Conservation (phyloP, 2,888 invertebrate genomes). For the Ceraclea dissimilis region DNA sequence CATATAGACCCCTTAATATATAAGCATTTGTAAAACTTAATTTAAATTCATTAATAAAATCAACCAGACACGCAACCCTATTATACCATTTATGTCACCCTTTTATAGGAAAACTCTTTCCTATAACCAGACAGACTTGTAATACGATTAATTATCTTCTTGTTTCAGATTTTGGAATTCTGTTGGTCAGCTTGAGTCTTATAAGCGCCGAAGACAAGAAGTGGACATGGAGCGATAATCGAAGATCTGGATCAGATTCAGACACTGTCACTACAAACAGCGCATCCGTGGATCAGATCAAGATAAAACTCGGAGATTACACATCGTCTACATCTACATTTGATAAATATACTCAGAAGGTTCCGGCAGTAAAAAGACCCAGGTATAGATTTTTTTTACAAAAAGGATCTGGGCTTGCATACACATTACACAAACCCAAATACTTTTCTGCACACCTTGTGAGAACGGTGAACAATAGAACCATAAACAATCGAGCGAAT, state of each 20-base stretch:
- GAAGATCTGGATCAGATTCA: conserved; percentile 21
- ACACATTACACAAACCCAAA: background rate
- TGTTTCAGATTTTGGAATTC: background rate
- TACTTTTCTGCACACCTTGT: too few species aligned
- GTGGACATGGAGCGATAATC: conserved; percentile 39
- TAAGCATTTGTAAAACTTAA: too few species aligned
- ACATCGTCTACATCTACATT: conserved; percentile 6
- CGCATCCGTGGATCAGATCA: conserved; percentile 17
- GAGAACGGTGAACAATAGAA: too few species aligned
- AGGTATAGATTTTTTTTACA: too few species aligned
- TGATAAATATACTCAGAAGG: conserved; percentile 16
- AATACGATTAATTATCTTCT: too few species aligned
- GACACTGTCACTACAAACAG: background rate
- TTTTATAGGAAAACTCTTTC: too few species aligned
- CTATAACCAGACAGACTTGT: too few species aligned
- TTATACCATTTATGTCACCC: too few species aligned
- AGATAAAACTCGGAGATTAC: conserved; percentile 21
- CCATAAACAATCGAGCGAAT: too few species aligned
- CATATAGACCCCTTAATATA: too few species aligned
- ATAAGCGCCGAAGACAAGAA: conserved; percentile 31
- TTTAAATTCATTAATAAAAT: too few species aligned
- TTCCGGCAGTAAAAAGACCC: conserved; percentile 8
- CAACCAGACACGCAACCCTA: too few species aligned
- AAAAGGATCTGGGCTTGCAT: background rate
- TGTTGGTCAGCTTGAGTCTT: conserved; percentile 4